Base-by-base conservation (phyloP, 2,113 vertebrate species). In the Probosciger aterrimus region DNA sequence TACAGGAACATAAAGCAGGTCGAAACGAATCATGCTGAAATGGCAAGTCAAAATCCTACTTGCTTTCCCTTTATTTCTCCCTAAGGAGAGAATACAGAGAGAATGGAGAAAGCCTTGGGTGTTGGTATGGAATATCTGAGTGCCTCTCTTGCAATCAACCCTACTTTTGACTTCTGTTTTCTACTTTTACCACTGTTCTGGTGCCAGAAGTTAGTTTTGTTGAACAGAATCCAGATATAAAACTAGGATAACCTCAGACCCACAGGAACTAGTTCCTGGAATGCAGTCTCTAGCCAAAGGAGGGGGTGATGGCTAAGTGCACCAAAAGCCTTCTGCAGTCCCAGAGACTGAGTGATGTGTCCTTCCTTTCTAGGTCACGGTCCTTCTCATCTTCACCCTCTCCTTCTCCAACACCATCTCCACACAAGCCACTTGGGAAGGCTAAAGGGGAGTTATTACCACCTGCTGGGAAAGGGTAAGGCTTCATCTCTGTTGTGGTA, bases 301-400 rank as follows among this genome's bases (percentile, higher is more conserved):
- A 49, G 17, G 46, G 10, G 49, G 5, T 18, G 19, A 31, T 76
- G 39, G 16, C 53, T 63, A 19, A 35, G 10, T 17, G 35, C 59
- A 47, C 31, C 16, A 41, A 47, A 55, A 69, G 30, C 8, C 33
- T 59, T 25, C 60, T 84, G 63, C n/a, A 13, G 2, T 13, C 49
- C 24, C 82, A 70, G 53, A 25, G 67, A 14, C 55, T 20, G 55
- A 85, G 41, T 3, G 18, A 11, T 64, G 17, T 92, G 39, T 70
- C 57, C 31, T 94, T 92, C 67, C 35, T 69, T 83, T 67, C 74
- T 53, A 99, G 99, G 94, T 99, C 99, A 59, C 97, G 98, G 35
- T 99, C 99, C 41, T 99, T 99, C 95, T 99, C 99, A 28, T 98
- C 99, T 1, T 99, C 98, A 14, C 98, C 98, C 0, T 98, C 99